A percentile compares a stretch with the other conserved stretches of the same genome.
Evolutionary conservation across 2,888 invertebrate genomes (phyloP).

Genomic region (Melieria picta): DNA sequence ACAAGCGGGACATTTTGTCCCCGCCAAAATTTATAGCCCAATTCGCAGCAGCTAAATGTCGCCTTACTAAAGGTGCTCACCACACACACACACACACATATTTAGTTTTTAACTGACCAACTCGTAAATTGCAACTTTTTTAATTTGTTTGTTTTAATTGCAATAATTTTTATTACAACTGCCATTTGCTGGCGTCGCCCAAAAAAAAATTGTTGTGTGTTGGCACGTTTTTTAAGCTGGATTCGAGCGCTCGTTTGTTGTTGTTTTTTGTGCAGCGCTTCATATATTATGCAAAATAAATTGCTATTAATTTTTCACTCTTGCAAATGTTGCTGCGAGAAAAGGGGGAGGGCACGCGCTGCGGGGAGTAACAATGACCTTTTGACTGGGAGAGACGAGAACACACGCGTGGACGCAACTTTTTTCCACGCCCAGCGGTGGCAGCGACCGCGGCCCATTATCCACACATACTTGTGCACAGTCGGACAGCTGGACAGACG

Average conservation of each 20-base stretch:
- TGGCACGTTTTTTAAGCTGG: no score
- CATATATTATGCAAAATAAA: slow-evolving; percentile 54
- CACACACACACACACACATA: no score
- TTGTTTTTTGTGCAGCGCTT: slow-evolving; percentile 2
- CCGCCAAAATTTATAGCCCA: no score
- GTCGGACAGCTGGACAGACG: background rate
- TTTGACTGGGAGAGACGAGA: slow-evolving; percentile 12
- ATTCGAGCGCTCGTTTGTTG: background rate
- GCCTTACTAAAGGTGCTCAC: no score
- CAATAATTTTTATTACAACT: slow-evolving; percentile 48
- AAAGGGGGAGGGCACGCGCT: background rate
- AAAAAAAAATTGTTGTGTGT: no score
- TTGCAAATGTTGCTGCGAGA: slow-evolving; percentile 7
- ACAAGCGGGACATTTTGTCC: no score
- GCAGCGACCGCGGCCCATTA: slow-evolving; percentile 20
- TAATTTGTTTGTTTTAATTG: slow-evolving; percentile 59
- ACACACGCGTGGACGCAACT: slow-evolving; percentile 4
- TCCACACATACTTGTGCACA: slow-evolving; percentile 17
- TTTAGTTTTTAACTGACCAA: background rate
- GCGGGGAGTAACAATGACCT: slow-evolving; percentile 16
- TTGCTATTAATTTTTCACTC: slow-evolving; percentile 64
- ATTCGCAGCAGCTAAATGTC: no score
- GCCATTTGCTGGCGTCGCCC: no score
- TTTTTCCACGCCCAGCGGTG: background rate
- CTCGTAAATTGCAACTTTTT: slow-evolving; percentile 42